Base-by-base conservation (phyloP, 2,113 vertebrate genomes). In the Propithecus coquereli region DNA sequence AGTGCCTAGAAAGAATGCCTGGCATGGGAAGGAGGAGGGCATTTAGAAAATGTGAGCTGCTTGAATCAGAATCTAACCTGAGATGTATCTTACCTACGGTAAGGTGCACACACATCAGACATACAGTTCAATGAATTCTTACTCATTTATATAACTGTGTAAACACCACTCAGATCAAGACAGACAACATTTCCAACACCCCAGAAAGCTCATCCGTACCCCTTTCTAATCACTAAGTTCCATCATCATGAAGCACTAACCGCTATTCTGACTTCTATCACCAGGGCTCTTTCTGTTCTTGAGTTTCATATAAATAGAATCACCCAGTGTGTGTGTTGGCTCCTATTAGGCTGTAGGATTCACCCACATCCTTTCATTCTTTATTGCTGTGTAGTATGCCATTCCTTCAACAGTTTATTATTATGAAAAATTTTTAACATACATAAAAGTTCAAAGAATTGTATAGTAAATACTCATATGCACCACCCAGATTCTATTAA, bases 1-100 rank as follows among this genome's bases (percentile, higher is more conserved):
- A 93, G 94, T 91, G 82, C 91, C 95, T 76, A 74, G 93, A 91
- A 97, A 87, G 86, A 95, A 81, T 89, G 61, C 57, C 79, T 74
- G 81, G 91, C 45, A 14, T 1, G 0, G 74, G 73, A 37, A 92
- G 5, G 83, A 73, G 65, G 81, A 57, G 73, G 54, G 25, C 68
- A n/a, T 91, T 88, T 65, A 84, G 90, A 79, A 89, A 91, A 74
- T n/a, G 79, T 12, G 57, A 73, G 37, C 82, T 6, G 63, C 14
- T 61, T 9, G 61, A 70, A 23, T 88, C 84, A 57, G 81, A 57
- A 37, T 88, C 82, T 68, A 9, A n/a, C 66, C 10, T 12, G 32
- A 74, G 87, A 37, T 68, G n/a, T 17, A 43, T 30, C 66, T 2
- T 52, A 6, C 17, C 3, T 59, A 12, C 0, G 2, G 65, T 27